Evolutionary conservation across 2,888 invertebrate species (phyloP), one percentile per base, ranked within the genome.

Genomic region (Eupithecia insigniata): DNA sequence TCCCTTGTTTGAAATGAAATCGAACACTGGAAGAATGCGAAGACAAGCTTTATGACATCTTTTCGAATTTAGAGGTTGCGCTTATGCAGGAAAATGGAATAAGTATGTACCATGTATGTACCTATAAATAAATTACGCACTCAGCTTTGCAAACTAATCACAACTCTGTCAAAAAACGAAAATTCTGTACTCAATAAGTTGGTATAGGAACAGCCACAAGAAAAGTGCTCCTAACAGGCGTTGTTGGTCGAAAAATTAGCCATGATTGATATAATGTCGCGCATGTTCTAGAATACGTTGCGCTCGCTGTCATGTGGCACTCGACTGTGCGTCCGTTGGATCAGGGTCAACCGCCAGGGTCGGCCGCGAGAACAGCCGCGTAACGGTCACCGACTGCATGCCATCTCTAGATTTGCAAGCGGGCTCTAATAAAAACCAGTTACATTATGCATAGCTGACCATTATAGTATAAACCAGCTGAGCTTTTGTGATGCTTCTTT

Each of bases 361-460:
- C 87, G 80, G 36, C 81, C 84, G 78, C 82, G 84, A 82, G 76
- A 79, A n/a, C n/a, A n/a, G 80, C 78, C 78, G 79, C 78, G 81
- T 87, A 87, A 87, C 88, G 87, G 88, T 77, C 82, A 78, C 77
- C 82, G 76, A 12, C 55, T 81, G 81, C 83, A 82, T 81, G 83
- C 80, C 82, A 77, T 73, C 74, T 78, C 78, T 73, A 75, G 78
- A 79, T 81, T 80, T 79, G 79, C 81, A 76, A 76, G 68, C 79
- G 73, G 70, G 74, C 76, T 76, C 75, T 66, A 70, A 73, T 73
- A 72, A 72, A 65, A 69, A 71, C 69, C 74, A 65, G 69, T 71
- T 71, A 69, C 43, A 69, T 64, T 60, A 69, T 69, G 71, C 67
- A 66, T 32, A 32, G 43, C 71, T 64, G 71, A 66, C 69, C 66